Percentiles rank a stretch among this genome's conserved stretches.
Evolutionary conservation across 2,888 invertebrate genomes (phyloP).

Genomic region (Campoplex capitator): DNA sequence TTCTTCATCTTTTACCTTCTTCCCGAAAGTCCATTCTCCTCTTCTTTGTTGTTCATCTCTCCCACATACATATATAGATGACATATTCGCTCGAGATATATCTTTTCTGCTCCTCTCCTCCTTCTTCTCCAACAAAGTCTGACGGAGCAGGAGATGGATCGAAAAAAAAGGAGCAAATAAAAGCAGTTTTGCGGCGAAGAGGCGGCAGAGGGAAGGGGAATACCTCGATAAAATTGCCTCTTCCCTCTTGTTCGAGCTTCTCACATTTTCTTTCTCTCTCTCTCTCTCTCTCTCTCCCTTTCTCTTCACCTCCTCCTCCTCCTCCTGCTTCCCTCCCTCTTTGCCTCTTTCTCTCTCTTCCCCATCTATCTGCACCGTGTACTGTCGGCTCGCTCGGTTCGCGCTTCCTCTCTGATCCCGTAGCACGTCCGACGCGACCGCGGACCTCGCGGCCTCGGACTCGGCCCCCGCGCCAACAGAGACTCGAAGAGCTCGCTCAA

Average conservation of each 20-base stretch:
- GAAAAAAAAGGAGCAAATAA: constrained; percentile 33
- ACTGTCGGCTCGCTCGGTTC: constrained; percentile 47
- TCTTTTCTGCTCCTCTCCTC: constrained; percentile 1
- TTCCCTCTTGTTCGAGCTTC: constrained; percentile 72
- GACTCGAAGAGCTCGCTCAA: constrained; percentile 73
- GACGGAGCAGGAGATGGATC: constrained; percentile 50
- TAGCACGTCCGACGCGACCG: constrained; percentile 55
- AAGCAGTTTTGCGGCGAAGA: constrained; percentile 58
- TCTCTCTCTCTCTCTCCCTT: constrained; percentile 50
- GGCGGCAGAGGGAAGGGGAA: constrained; percentile 29
- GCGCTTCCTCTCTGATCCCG: constrained; percentile 42
- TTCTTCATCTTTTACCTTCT: constrained; percentile 65
- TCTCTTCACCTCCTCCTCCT: constrained; percentile 46
- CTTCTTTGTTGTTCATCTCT: constrained; percentile 54
- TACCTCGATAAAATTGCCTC: constrained; percentile 75
- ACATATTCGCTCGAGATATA: constrained; percentile 16
- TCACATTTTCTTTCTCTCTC: constrained; percentile 38
- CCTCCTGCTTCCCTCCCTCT: constrained; percentile 39
- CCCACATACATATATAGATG: constrained; percentile 12
- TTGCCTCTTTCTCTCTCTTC: constrained; percentile 50
- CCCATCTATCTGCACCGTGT: constrained; percentile 50
- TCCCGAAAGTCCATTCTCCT: constrained; percentile 13
- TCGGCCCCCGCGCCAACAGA: constrained; percentile 62
- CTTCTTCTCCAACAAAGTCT: constrained; percentile 36
- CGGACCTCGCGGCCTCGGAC: constrained; percentile 63